Evolutionary conservation across 2,113 vertebrate genomes (phyloP).

Genomic region (Oophaga pumilio): DNA sequence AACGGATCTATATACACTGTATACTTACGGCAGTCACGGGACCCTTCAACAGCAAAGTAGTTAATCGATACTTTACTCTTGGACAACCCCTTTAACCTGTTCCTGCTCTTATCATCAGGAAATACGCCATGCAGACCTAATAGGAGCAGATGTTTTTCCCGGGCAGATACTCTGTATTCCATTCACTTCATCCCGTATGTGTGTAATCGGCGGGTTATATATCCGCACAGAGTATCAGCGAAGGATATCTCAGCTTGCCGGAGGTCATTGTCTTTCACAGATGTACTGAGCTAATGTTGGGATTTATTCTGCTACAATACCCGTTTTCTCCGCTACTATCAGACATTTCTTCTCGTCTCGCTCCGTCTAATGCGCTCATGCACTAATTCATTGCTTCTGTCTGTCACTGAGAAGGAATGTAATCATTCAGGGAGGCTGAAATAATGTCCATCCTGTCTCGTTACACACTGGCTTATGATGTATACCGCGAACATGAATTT

Average conservation of each 20-base stretch:
- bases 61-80: too few species aligned
- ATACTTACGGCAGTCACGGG: too few species aligned
- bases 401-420: conserved; percentile 34
- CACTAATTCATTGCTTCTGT: conserved; percentile 53
- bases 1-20: too few species aligned
- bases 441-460: conserved; percentile 32
- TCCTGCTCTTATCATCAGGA: not conserved
- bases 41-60: too few species aligned
- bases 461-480: not conserved
- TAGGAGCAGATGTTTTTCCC: not conserved
- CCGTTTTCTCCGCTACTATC: not conserved
- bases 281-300: conserved; percentile 34
- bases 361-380: conserved; percentile 31
- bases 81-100: too few species aligned
- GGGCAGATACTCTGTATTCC: not conserved
- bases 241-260: conserved; percentile 23
- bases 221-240: not conserved
- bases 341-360: conserved; percentile 40
- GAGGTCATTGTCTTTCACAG: conserved; percentile 21
- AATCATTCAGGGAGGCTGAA: conserved; percentile 47
- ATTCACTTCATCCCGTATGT: not conserved
- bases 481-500: conserved; percentile 3
- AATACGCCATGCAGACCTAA: not conserved
- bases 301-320: conserved; percentile 31
- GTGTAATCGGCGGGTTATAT: not conserved